Evolutionary conservation across 2,888 invertebrate species (phyloP).

Genomic region (Drosophila limbata): DNA sequence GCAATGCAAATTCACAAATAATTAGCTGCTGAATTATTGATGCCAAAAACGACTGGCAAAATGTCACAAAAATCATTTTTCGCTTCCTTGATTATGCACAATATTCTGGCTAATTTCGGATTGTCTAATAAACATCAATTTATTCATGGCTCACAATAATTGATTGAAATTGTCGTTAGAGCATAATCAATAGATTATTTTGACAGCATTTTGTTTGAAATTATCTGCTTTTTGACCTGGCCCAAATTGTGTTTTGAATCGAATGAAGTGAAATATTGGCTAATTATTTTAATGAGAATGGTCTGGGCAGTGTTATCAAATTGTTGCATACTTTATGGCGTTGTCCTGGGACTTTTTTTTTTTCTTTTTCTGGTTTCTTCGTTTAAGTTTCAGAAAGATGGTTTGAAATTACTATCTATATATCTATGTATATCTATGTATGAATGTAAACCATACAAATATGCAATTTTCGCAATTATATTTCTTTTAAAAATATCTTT

Average conservation of each 20-base stretch:
- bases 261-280: neutral
- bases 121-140: constrained; percentile 44
- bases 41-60: constrained; percentile 25
- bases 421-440: too few species aligned
- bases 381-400: too few species aligned
- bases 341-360: neutral
- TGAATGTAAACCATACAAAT: too few species aligned
- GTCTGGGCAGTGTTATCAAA: too few species aligned
- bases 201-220: neutral
- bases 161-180: neutral
- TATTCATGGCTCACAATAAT: constrained; percentile 1
- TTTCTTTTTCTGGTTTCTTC: neutral
- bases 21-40: constrained; percentile 48
- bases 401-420: too few species aligned
- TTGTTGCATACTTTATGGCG: neutral
- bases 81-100: constrained; percentile 54
- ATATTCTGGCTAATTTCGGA: constrained; percentile 29
- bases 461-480: too few species aligned
- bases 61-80: constrained; percentile 33
- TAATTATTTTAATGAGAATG: neutral
- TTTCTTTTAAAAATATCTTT: too few species aligned
- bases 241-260: neutral
- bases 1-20: constrained; percentile 52
- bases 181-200: neutral
- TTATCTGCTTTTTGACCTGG: neutral